A percentile compares a stretch with the other conserved stretches of the same genome.
Evolutionary conservation across 2,113 vertebrate species (phyloP).

Genomic region (Elgaria multicarinata): DNA sequence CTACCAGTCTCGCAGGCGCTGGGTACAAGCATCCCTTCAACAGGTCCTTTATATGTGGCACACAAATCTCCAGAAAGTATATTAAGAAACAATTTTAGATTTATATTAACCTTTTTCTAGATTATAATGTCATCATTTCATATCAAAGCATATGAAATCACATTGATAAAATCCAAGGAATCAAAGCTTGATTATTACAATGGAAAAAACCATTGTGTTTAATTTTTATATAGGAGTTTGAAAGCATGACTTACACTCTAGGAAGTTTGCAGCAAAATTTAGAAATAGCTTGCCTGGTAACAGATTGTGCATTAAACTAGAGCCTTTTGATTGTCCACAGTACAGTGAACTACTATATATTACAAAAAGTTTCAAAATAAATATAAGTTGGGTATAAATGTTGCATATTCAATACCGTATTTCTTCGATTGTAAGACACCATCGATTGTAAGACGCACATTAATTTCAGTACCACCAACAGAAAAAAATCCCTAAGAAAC

Average conservation of each 20-base stretch:
- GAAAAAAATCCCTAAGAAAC: no score
- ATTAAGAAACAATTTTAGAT: conserved; percentile 45
- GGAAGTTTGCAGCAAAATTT: conserved; percentile 5
- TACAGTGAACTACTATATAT: conserved; percentile 11
- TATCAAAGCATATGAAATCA: conserved; percentile 4
- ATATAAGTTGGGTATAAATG: conserved; percentile 34
- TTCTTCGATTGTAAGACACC: no score
- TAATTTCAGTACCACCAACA: no score
- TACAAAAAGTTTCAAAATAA: conserved; percentile 43
- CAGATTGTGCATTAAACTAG: conserved; percentile 6
- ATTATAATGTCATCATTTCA: conserved; percentile 6
- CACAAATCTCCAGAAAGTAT: not conserved
- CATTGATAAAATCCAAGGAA: not conserved
- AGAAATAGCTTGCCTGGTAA: not conserved
- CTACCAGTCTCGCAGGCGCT: not conserved
- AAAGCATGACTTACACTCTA: conserved; percentile 5
- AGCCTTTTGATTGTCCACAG: not conserved
- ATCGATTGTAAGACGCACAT: no score
- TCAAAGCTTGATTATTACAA: not conserved
- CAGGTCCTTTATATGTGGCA: not conserved
- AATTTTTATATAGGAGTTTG: conserved; percentile 1
- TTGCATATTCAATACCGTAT: conserved; percentile 50
- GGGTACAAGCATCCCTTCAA: not conserved
- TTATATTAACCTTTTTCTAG: conserved; percentile 43
- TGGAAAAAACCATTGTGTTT: not conserved